Conservation (phyloP, 2,113 vertebrate genomes). For the Saguinus midas region DNA sequence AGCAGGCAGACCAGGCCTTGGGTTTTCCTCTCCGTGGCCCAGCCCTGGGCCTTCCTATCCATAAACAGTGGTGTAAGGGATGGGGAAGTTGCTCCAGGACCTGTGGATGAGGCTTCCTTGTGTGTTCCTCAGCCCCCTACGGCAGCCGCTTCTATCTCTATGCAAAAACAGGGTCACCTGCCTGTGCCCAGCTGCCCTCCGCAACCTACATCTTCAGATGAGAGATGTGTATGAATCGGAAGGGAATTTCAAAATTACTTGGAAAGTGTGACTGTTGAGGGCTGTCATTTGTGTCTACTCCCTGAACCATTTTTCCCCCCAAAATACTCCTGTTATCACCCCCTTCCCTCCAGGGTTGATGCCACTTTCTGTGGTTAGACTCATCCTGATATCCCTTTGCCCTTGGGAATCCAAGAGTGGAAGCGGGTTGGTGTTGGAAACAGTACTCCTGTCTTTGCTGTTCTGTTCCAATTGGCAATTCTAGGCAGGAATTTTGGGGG, state of each 20-base stretch:
- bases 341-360: rapidly evolving
- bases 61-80: slow-evolving; percentile 38
- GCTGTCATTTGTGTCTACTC: rapidly evolving
- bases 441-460: rapidly evolving
- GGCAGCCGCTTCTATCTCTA: neutral
- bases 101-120: neutral
- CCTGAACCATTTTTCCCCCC: rapidly evolving
- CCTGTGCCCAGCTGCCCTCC: neutral
- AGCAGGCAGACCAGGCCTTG: slow-evolving; percentile 18
- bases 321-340: rapidly evolving
- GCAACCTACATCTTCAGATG: neutral
- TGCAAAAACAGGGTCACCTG: neutral
- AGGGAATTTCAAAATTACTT: neutral
- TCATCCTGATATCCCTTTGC: rapidly evolving
- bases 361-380: neutral
- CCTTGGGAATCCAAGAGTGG: rapidly evolving
- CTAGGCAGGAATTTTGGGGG: neutral
- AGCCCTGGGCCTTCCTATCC: slow-evolving; percentile 15
- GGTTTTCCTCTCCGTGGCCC: slow-evolving; percentile 24
- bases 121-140: rapidly evolving
- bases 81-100: neutral
- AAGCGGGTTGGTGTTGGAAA: neutral
- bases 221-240: neutral
- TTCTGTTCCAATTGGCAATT: neutral
- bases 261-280: neutral